Conservation (phyloP, 1,140 invertebrate genomes). For the Caenorhabditis briggsae region DNA sequence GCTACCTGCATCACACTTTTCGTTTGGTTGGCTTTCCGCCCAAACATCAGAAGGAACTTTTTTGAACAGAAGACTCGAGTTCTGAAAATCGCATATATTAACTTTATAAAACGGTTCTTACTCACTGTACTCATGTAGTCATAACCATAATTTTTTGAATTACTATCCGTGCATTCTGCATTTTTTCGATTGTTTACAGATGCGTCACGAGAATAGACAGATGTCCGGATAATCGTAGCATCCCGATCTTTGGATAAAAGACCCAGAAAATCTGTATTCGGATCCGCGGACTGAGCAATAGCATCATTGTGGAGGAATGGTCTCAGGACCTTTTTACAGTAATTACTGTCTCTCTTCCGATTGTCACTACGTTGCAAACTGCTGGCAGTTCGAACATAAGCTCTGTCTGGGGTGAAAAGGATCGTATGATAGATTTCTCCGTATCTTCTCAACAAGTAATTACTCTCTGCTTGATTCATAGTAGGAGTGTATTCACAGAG, state of each 20-base stretch:
- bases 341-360: neutral
- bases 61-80: neutral
- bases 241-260: too few species aligned
- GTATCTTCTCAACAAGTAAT: neutral
- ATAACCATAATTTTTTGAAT: neutral
- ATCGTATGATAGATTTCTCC: neutral
- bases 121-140: neutral
- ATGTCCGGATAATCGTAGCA: neutral
- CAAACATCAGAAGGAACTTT: neutral
- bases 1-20: neutral
- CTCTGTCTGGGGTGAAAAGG: neutral
- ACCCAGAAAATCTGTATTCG: too few species aligned
- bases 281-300: too few species aligned
- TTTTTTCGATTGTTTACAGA: neutral
- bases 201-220: neutral
- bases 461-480: constrained; percentile 15
- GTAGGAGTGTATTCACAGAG: neutral
- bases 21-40: neutral
- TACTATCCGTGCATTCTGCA: neutral
- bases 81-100: too few species aligned
- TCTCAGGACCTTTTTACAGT: neutral
- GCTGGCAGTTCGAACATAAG: neutral
- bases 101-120: too few species aligned
- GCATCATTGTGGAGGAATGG: too few species aligned
- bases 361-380: neutral